A percentile compares a stretch with the other conserved stretches of the same genome.
Evolutionary conservation across 1,140 invertebrate genomes (phyloP).

Genomic region (Euborellia annulipes): DNA sequence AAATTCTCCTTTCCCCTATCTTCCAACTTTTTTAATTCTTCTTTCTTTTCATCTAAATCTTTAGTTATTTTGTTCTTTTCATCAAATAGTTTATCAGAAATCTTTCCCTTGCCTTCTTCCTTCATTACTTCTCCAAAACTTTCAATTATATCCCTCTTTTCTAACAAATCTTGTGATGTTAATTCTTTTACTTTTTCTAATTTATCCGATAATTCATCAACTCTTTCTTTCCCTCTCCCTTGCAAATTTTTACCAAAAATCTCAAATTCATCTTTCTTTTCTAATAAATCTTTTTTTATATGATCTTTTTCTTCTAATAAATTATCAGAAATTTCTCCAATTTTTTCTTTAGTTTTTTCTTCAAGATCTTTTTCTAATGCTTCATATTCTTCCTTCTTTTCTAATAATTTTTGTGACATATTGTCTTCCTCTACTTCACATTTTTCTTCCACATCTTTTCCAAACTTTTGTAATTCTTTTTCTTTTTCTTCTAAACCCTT

Average conservation of each 20-base stretch:
- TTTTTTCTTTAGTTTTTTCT: background rate
- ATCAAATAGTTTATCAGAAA: no score
- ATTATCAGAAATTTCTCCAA: background rate
- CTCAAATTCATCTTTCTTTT: constrained; percentile 8
- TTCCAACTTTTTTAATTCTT: no score
- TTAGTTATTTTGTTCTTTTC: no score
- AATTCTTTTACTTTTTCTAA: constrained; percentile 17
- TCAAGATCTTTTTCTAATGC: background rate
- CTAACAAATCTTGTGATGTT: constrained; percentile 3
- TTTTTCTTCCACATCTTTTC: constrained; percentile 7
- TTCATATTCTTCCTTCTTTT: background rate
- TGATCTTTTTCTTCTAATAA: background rate
- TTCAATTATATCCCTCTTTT: no score
- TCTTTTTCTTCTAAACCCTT: constrained; percentile 1
- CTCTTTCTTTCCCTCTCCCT: constrained; percentile 11
- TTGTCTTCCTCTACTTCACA: constrained; percentile 6
- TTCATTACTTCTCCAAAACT: no score
- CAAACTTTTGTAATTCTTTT: constrained; percentile 1
- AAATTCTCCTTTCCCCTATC: no score
- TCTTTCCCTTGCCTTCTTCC: no score
- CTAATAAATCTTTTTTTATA: background rate
- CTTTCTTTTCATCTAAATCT: no score
- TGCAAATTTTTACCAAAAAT: constrained; percentile 3
- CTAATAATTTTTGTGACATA: constrained; percentile 1
- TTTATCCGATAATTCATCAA: constrained; percentile 15